These are phyloP conservation scores for Rhadinocentrus ornatus DNA, from an alignment of 2,797 vertebrate genomes.

Conservation along the genomic window DNA sequence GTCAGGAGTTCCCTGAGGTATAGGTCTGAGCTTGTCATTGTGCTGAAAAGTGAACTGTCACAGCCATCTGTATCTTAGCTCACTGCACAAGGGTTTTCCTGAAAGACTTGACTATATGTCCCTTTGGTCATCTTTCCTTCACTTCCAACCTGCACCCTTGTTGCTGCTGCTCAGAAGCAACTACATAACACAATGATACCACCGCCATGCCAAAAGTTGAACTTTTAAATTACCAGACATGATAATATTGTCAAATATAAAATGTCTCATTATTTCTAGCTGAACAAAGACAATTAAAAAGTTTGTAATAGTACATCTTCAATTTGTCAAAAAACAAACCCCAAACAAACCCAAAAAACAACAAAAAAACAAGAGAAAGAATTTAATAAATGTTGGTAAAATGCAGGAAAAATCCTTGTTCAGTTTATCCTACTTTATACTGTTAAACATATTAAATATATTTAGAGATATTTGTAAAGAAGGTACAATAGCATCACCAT, in stretches of 20 bases:
- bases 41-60: constrained; percentile 27
- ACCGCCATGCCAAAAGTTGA: background rate
- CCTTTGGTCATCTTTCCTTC: background rate
- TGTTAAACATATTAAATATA: too few species aligned
- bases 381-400: background rate
- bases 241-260: background rate
- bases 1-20: constrained; percentile 9
- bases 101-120: background rate
- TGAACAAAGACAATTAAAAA: background rate
- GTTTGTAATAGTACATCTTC: too few species aligned
- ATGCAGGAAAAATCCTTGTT: background rate
- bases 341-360: too few species aligned
- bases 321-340: too few species aligned
- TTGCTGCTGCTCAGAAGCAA: background rate
- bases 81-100: constrained; percentile 13
- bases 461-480: too few species aligned
- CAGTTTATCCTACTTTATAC: background rate
- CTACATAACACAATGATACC: background rate
- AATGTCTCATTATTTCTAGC: background rate
- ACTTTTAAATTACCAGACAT: background rate
- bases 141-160: background rate
- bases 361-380: too few species aligned
- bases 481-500: background rate
- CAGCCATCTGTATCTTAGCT: constrained; percentile 14
- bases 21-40: constrained; percentile 11